Conservation (phyloP, 2,113 vertebrate species). For the Brevimyrus niger region DNA sequence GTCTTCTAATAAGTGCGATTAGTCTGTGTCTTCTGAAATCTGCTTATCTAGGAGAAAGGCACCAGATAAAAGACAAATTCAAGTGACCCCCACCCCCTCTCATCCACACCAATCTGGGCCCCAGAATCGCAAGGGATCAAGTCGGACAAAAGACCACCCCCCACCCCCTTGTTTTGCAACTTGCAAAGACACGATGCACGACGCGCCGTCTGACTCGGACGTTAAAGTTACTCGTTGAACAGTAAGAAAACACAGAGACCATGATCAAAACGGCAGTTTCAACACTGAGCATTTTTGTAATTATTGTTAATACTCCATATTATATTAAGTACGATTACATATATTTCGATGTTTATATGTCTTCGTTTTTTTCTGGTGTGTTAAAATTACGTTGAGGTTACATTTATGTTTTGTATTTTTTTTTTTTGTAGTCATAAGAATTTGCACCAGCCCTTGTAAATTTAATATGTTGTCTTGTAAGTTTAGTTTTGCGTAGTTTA, state of each 20-base stretch:
- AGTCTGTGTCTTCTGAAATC: conserved; percentile 7
- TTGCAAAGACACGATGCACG: conserved; percentile 61
- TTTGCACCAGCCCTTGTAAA: neutral
- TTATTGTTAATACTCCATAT: neutral
- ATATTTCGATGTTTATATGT: neutral
- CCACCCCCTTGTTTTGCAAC: conserved; percentile 58
- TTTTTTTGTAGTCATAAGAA: neutral
- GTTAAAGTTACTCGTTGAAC: neutral
- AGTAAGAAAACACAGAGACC: conserved; percentile 30
- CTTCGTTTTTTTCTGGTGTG: neutral
- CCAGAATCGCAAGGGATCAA: conserved; percentile 65
- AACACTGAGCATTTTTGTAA: neutral
- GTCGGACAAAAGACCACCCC: conserved; percentile 18
- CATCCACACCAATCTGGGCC: conserved; percentile 75
- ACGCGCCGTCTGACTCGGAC: neutral
- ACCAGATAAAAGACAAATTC: conserved; percentile 73
- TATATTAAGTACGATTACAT: neutral
- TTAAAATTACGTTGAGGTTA: neutral
- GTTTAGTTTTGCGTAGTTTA: neutral
- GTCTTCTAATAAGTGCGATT: neutral
- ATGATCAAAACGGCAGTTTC: neutral
- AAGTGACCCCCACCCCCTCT: conserved; percentile 65
- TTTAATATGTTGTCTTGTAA: neutral
- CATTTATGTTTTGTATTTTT: neutral
- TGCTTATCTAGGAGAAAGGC: conserved; percentile 5